phyloP scores from a whole-genome alignment of 2,113 vertebrate genomes.

The Psittacula cyanocephala region DNA sequence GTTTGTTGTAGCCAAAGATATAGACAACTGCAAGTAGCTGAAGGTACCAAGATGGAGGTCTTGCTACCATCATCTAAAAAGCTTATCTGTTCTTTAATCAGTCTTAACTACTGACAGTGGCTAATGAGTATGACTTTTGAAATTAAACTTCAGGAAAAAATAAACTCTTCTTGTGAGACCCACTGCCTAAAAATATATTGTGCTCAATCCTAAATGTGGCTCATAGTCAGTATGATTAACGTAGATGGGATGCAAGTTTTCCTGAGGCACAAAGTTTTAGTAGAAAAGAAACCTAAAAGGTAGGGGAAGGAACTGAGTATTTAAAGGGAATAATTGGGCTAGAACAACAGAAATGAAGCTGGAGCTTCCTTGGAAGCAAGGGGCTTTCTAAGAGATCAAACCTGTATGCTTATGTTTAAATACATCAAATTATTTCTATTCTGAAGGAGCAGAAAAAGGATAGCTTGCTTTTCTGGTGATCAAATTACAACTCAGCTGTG shows the following conservation, averaged over 20 bases:
- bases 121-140: neutral
- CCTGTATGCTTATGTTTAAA: neutral
- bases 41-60: neutral
- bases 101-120: neutral
- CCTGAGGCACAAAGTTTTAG: neutral
- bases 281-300: neutral
- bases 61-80: neutral
- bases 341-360: neutral
- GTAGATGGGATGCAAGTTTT: neutral
- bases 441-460: neutral
- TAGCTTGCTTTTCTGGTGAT: neutral
- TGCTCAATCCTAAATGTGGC: neutral
- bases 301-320: neutral
- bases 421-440: neutral
- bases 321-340: neutral
- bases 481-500: neutral
- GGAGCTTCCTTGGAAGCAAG: neutral
- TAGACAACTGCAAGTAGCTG: neutral
- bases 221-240: neutral
- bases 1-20: neutral
- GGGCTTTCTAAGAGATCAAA: neutral
- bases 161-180: neutral
- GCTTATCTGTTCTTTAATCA: neutral
- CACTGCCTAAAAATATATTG: neutral
- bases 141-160: neutral